Percentiles rank a stretch among this genome's conserved stretches.
phyloP scores from a whole-genome alignment of 2,113 vertebrate species.

The Pionites leucogaster region DNA sequence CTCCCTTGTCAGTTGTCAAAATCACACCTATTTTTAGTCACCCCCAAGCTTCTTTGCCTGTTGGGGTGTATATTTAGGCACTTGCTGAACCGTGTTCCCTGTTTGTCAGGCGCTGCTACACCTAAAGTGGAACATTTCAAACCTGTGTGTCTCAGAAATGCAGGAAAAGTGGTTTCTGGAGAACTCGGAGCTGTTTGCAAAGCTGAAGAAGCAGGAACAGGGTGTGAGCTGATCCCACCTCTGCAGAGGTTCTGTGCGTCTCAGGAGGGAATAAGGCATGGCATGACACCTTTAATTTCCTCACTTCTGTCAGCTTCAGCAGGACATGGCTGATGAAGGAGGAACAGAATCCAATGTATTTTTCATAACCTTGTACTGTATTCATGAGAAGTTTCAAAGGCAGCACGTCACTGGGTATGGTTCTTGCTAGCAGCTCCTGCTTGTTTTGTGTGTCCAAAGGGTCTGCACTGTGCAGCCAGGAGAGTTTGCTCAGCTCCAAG shows the following conservation, averaged over 20 bases:
- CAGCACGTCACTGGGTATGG: not conserved
- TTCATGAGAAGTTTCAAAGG: not conserved
- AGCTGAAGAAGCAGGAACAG: not conserved
- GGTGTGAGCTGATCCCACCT: not conserved
- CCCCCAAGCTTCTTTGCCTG: not conserved
- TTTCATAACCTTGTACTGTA: not conserved
- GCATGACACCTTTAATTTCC: not conserved
- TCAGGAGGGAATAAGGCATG: not conserved
- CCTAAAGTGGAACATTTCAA: not conserved
- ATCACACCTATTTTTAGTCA: not conserved
- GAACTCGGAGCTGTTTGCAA: not conserved
- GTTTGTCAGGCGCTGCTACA: not conserved
- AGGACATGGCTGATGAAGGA: not conserved
- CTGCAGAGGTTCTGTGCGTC: accelerated
- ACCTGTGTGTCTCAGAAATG: not conserved
- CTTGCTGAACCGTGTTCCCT: not conserved
- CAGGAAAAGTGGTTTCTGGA: not conserved
- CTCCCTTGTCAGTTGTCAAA: not conserved
- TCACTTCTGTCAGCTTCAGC: not conserved
- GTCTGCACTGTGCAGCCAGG: accelerated
- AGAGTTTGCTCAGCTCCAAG: not conserved
- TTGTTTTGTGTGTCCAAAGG: not conserved
- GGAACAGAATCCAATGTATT: not conserved
- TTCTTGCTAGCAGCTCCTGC: not conserved
- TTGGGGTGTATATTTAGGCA: not conserved